Evolutionary conservation across 1,140 invertebrate genomes (phyloP), one percentile per base, ranked within the genome.

Genomic region (Sipha flava): DNA sequence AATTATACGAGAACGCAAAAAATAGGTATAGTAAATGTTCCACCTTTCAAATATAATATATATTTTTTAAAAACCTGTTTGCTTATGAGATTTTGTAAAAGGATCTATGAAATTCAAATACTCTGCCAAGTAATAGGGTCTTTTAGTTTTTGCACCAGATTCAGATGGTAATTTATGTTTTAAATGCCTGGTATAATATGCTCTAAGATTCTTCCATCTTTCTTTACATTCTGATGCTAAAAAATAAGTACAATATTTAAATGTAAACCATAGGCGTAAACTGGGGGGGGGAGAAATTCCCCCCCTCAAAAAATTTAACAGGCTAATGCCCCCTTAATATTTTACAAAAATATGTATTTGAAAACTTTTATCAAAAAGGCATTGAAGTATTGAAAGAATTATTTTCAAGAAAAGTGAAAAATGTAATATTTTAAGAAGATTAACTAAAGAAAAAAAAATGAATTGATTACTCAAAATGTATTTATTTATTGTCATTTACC

Each of bases 161-260:
- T 26, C 40, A 26, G 34, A n/a, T 59, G 34, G 49, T 21, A 79
- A 57, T 29, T 49, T 45, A 79, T 79, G 18, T 79, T 79, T 79
- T 10, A 79, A 26, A 40, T 79, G 73, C 3, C 73, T 31, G 31
- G 73, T 79, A 37, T 57, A 79, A 37, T 21, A 79, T 16, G 73
- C 52, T 16, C 54, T 18, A 26, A 79, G 29, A 23, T 79, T 79
- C 37, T 79, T 79, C 73, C 73, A 79, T 3, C 52, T 54, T 59
- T 59, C 73, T 59, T 79, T 59, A 49, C 52, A 79, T 59, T 79
- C 73, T 12, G 21, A 54, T 23, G 21, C 10, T 54, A 12, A 54
- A n/a, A 54, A 10, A 54, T 52, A 52, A 1, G 3, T 52, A 52
- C 7, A 52, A 5, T 21, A 52, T 52, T 52, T 21, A n/a, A n/a